Evolutionary conservation across 2,888 invertebrate species (phyloP).

Genomic region (Eulithis testata): DNA sequence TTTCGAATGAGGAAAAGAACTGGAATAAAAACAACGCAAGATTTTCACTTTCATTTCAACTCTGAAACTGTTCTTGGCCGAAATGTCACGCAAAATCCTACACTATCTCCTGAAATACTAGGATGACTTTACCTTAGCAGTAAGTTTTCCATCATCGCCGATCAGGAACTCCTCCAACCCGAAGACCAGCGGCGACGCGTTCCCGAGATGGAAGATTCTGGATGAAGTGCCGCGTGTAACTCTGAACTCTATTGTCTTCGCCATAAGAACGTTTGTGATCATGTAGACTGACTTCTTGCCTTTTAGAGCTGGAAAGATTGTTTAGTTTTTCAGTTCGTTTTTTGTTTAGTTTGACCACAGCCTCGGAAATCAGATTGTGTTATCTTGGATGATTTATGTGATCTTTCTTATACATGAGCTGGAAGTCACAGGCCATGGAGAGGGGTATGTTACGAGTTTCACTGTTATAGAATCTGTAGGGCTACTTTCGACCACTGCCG

Average conservation of each 20-base stretch:
- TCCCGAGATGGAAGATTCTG: constrained; percentile 81
- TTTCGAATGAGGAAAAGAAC: not conserved
- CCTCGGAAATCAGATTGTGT: too few relatives aligned
- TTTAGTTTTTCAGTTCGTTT: too few relatives aligned
- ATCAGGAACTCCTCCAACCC: constrained; percentile 75
- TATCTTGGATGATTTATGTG: too few relatives aligned
- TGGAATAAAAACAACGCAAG: not conserved
- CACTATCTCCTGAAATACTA: not conserved
- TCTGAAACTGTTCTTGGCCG: too few relatives aligned
- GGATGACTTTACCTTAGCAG: constrained; percentile 63
- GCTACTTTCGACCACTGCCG: too few relatives aligned
- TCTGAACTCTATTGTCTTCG: constrained; percentile 81
- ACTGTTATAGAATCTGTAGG: too few relatives aligned
- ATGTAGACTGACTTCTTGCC: constrained; percentile 80
- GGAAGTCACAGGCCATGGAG: too few relatives aligned
- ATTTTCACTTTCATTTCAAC: not conserved
- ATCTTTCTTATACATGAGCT: too few relatives aligned
- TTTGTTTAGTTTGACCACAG: too few relatives aligned
- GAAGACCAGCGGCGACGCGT: constrained; percentile 77
- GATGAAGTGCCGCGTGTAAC: constrained; percentile 77
- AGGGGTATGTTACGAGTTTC: too few relatives aligned
- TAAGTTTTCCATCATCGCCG: constrained; percentile 75
- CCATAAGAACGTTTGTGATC: constrained; percentile 79
- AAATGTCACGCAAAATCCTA: too few relatives aligned
- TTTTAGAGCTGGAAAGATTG: constrained; percentile 67